Conservation (phyloP, 1,140 invertebrate species). For the Helicoverpa zea region DNA sequence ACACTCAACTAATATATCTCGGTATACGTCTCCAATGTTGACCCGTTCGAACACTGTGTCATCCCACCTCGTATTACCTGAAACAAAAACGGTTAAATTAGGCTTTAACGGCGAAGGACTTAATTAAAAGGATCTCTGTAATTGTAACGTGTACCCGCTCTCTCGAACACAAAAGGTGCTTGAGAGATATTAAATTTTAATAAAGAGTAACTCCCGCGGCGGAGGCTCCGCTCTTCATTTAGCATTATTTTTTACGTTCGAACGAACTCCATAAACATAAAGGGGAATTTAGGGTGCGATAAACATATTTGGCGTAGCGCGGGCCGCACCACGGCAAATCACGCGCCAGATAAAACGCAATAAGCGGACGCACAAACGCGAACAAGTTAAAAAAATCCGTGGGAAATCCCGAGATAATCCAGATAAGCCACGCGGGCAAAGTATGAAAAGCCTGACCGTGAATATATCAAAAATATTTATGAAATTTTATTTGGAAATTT, state of each 20-base stretch:
- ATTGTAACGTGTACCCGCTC: constrained; percentile 58
- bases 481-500: constrained; percentile 77
- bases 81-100: constrained; percentile 53
- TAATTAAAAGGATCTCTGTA: constrained; percentile 64
- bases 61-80: constrained; percentile 63
- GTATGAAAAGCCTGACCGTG: constrained; percentile 82
- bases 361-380: constrained; percentile 77
- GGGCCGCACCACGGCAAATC: constrained; percentile 61
- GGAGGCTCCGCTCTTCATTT: constrained; percentile 54
- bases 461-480: constrained; percentile 83
- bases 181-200: constrained; percentile 74
- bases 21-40: constrained; percentile 20
- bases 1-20: constrained; percentile 37
- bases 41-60: constrained; percentile 52
- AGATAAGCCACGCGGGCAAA: constrained; percentile 82
- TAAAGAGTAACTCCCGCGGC: constrained; percentile 65
- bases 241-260: constrained; percentile 68
- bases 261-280: constrained; percentile 59
- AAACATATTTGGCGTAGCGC: constrained; percentile 71
- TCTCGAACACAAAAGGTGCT: constrained; percentile 63
- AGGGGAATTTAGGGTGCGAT: constrained; percentile 63
- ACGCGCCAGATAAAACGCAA: constrained; percentile 74
- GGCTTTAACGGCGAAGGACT: constrained; percentile 50
- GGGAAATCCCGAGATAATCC: constrained; percentile 79
- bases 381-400: constrained; percentile 78